Evolutionary conservation across 2,113 vertebrate species (phyloP), one percentile per base, ranked within the genome.

Genomic region (Saguinus imperator): DNA sequence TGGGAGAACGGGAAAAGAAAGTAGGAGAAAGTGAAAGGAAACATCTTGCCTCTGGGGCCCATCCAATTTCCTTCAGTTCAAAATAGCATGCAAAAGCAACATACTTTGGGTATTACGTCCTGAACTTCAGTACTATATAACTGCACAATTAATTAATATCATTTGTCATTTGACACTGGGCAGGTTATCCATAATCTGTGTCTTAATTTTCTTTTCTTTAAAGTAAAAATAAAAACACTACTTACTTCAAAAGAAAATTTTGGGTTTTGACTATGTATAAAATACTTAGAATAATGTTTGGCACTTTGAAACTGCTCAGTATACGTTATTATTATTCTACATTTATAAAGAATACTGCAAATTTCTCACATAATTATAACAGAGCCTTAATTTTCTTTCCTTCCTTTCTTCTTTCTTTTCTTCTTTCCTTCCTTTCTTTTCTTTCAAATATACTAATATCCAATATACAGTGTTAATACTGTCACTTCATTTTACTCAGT

Each of bases 391-490:
- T 57, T 79, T 64, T 0, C 8, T 16, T 73, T 8, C 5, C 1
- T 57, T 12, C 9, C 25, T 70, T 6, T 3, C 32, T 90, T 45
- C 85, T 13, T 20, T 40, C 4, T 5, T 72, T 0, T 7, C 17
- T 20, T 10, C 27, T 27, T 55, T 14, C 50, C 50, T 55, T 1
- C 7, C n/a, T 45, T n/a, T 6, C 70, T 86, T 23, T 92, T 92
- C 66, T 90, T 90, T 77, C 7, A 94, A 61, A 77, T 72, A 72
- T n/a, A 50, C 8, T 64, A 87, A 77, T 91, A 72, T 72, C 50
- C 13, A 76, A 88, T 8, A n/a, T 55, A 52, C 6, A n/a, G 70
- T 61, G 76, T 77, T 82, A 45, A 57, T 93, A 77, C 40, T 68
- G 1, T 2, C 61, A 70, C 17, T 48, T 14, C 11, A 61, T 58